Percentiles rank a stretch among this genome's conserved stretches.
Evolutionary conservation across 2,797 vertebrate species (phyloP).

Genomic region (Agapornis canus): DNA sequence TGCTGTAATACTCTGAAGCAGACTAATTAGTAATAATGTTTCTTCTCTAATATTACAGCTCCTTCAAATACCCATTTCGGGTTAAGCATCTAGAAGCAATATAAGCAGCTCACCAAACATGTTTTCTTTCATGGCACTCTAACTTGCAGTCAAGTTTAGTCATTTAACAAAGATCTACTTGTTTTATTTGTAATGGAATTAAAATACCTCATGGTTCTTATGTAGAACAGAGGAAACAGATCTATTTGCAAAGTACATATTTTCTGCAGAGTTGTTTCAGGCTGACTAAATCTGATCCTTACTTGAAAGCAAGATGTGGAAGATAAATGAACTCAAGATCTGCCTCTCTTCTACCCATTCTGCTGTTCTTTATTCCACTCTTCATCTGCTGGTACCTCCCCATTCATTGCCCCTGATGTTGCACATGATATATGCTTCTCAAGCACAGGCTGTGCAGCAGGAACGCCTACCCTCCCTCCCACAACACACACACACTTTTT

Average conservation of each 20-base stretch:
- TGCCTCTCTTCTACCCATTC: neutral
- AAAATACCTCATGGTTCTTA: constrained; percentile 11
- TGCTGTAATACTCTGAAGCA: neutral
- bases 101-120: neutral
- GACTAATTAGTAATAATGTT: neutral
- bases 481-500: neutral
- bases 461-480: neutral
- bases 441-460: neutral
- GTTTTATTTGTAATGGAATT: constrained; percentile 20
- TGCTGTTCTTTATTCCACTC: neutral
- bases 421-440: neutral
- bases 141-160: neutral
- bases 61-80: neutral
- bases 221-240: neutral
- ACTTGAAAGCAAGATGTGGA: neutral
- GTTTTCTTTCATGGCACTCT: neutral
- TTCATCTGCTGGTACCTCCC: neutral
- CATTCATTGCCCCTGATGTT: neutral
- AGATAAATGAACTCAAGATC: neutral
- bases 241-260: neutral
- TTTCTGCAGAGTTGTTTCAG: neutral
- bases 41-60: neutral
- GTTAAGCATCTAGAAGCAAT: neutral
- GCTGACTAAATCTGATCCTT: neutral
- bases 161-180: constrained; percentile 20